Base-by-base conservation (phyloP, 1,140 invertebrate genomes). In the Sycophila sp. region DNA sequence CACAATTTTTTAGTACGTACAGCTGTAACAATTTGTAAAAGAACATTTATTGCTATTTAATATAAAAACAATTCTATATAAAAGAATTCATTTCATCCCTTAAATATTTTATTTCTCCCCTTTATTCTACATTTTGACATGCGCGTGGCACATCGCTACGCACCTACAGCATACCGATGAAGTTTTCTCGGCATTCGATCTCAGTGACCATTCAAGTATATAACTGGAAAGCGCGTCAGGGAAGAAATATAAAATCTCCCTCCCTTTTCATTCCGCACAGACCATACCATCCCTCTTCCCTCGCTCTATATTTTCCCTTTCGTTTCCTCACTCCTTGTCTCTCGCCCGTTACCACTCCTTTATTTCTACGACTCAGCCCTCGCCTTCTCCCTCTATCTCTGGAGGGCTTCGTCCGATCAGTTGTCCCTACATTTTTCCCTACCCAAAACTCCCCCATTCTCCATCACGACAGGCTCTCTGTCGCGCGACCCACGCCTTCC, bases 171-270 rank as follows among this genome's bases (percentile, higher is more conserved):
- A 19, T 19, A 40, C 13, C 55, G 34, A 40, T 40, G 30, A 58
- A 36, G 15, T 5, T 40, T 26, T 40, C 55, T 58, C 24, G 55
- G 26, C 55, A 40, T 58, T 58, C 55, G 55, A 58, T 58, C 55
- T 58, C 10, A 6, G 8, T 38, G 55, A 58, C 34, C 55, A 58
- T 19, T 38, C 55, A 22, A 58, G 55, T 32, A 11, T 58, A 24
- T 56, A 36, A 56, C 1, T 26, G 28, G 13, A 30, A 55, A 55
- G 2, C 28, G 55, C 5, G 2, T 10, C 22, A 13, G 10, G 45
- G 24, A 28, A 49, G 22, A 51, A 38, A 51, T 38, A 36, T 26
- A 64, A 15, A 22, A 59, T 40, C 34, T 34, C 32, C 22, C 13
- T 34, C 2, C 6, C 6, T 11, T 45, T n/a, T 45, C n/a, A 11